Evolutionary conservation across 2,888 invertebrate genomes (phyloP), one percentile per base, ranked within the genome.

Genomic region (Calameuta idolon): DNA sequence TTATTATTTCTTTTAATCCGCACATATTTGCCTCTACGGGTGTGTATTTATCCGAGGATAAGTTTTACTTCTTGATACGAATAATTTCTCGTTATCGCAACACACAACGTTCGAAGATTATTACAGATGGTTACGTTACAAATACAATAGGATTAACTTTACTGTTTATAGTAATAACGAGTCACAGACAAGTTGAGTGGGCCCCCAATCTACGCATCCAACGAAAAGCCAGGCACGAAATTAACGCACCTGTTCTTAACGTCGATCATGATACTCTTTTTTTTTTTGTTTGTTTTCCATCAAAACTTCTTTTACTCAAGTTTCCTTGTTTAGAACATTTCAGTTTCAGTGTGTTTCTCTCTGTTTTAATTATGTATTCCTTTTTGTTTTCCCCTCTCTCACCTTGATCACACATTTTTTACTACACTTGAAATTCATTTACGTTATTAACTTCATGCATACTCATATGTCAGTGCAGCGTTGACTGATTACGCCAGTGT

Each of bases 201-300:
- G 90, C 89, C 90, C 90, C 89, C 84, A 80, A 85, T 82, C 84
- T 87, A 86, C 84, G 86, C 83, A 84, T 86, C 83, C 83, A 89
- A 88, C 87, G 85, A 86, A 87, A 89, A 87, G 80, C 85, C 85
- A 88, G 83, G 83, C 81, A 83, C 85, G 83, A 77, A 77, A 80
- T 79, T 34, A 68, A 35, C 55, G 15, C 34, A 76, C 78, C 76
- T 78, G 73, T 78, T 76, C 75, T 81, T 83, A 76, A 79, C 81
- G 83, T 85, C 81, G 77, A 80, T 81, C 75, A 78, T 82, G 75
- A 78, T 86, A 80, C 81, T 82, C 83, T 84, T 83, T 84, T 81
- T 75, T 55, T 40, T 76, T n/a, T n/a, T n/a, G n/a, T n/a, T 33
- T 33, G 40, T 82, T 75, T 75, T 68, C n/a, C 12, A 30, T 12